phyloP scores from a whole-genome alignment of 2,797 vertebrate genomes.

The Schizopygopsis pylzovi region DNA sequence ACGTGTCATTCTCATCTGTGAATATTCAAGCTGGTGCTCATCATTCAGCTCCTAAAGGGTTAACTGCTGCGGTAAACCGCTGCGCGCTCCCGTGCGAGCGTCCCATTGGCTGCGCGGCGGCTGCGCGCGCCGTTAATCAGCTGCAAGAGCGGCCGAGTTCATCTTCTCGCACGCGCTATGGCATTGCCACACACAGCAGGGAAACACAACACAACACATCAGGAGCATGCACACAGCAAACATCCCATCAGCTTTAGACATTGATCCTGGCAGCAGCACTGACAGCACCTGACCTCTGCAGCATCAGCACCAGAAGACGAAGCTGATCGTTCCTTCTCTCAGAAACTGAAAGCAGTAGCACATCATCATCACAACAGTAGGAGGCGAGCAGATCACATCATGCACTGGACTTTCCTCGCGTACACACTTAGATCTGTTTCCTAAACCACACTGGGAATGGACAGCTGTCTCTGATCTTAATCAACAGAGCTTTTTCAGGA shows the following conservation, averaged over 20 bases:
- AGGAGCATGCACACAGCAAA: slow-evolving; percentile 63
- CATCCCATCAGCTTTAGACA: slow-evolving; percentile 58
- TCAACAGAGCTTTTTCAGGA: slow-evolving; percentile 10
- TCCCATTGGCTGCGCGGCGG: slow-evolving; percentile 64
- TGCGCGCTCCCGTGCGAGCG: slow-evolving; percentile 65
- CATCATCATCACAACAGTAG: slow-evolving; percentile 53
- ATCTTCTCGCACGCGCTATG: slow-evolving; percentile 65
- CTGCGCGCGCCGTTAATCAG: slow-evolving; percentile 70
- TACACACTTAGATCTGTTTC: slow-evolving; percentile 49
- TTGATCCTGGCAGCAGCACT: slow-evolving; percentile 43
- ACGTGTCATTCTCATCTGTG: background rate
- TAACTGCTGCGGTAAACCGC: slow-evolving; percentile 62
- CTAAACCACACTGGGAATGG: slow-evolving; percentile 40
- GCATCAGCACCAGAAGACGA: slow-evolving; percentile 53
- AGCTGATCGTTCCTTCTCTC: slow-evolving; percentile 40
- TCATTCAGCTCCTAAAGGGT: slow-evolving; percentile 62
- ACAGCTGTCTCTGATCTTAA: slow-evolving; percentile 22
- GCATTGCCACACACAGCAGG: slow-evolving; percentile 65
- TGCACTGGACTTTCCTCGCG: slow-evolving; percentile 59
- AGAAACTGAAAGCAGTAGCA: slow-evolving; percentile 57
- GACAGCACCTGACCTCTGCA: slow-evolving; percentile 42
- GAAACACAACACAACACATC: slow-evolving; percentile 72
- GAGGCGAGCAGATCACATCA: slow-evolving; percentile 56
- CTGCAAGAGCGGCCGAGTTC: slow-evolving; percentile 63
- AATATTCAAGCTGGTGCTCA: background rate